Evolutionary conservation across 2,888 invertebrate species (phyloP).

Genomic region (Raillietiella orientalis): DNA sequence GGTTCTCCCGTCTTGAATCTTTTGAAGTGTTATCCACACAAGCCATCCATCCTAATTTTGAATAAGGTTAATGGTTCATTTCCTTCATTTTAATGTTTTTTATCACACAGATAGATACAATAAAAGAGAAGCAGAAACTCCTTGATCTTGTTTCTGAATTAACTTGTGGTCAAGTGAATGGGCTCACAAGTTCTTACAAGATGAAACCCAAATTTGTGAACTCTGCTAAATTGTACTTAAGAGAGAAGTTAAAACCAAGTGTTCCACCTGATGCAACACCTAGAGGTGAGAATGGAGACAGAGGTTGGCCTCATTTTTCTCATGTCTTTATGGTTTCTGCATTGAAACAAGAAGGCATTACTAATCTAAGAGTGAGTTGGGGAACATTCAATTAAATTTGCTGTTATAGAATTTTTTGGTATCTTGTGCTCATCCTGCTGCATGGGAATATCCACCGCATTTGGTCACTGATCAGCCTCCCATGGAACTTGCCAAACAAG

Average conservation of each 20-base stretch:
- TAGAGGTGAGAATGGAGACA: slow-evolving; percentile 7
- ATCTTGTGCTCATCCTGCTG: slow-evolving; percentile 24
- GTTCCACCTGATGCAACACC: slow-evolving; percentile 8
- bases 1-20: slow-evolving; percentile 32
- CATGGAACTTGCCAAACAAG: slow-evolving; percentile 29
- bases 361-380: too few relatives aligned
- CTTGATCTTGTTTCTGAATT: slow-evolving; percentile 31
- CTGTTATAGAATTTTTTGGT: slow-evolving; percentile 27
- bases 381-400: slow-evolving; percentile 7
- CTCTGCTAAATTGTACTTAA: too few relatives aligned
- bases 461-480: slow-evolving; percentile 38
- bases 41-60: slow-evolving; percentile 33
- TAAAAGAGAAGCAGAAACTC: slow-evolving; percentile 35
- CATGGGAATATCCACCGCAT: slow-evolving; percentile 30
- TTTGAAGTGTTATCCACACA: slow-evolving; percentile 23
- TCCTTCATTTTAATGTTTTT: slow-evolving; percentile 1
- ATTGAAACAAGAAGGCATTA: too few relatives aligned
- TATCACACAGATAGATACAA: slow-evolving; percentile 24
- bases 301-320: slow-evolving; percentile 43
- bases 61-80: slow-evolving; percentile 34
- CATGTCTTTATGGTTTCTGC: slow-evolving; percentile 79
- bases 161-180: slow-evolving; percentile 19
- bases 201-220: too few relatives aligned
- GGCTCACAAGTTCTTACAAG: background rate
- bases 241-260: slow-evolving; percentile 6